Percentiles rank a stretch among this genome's conserved stretches.
phyloP scores from a whole-genome alignment of 2,888 invertebrate genomes.

The Vandiemenella viatica region DNA sequence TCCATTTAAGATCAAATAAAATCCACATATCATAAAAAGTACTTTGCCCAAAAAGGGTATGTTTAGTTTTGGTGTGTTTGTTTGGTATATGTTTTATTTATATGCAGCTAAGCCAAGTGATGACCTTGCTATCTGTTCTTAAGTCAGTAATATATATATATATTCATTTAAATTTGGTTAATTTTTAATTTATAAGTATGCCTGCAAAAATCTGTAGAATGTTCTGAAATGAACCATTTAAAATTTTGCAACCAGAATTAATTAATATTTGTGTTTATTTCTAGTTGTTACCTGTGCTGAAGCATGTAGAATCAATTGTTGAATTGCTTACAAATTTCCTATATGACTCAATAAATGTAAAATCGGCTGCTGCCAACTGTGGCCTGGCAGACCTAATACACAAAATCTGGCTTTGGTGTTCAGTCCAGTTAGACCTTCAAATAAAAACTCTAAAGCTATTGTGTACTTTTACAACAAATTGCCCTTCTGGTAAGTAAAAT shows the following conservation, averaged over 20 bases:
- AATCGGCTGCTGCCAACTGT: constrained; percentile 37
- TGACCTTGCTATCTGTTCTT: no score
- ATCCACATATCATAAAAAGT: no score
- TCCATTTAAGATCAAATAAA: no score
- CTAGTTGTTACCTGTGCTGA: constrained; percentile 35
- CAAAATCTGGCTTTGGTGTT: constrained; percentile 53
- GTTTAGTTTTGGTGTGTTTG: no score
- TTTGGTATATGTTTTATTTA: no score
- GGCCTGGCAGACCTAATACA: constrained; percentile 42
- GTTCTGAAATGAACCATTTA: background rate
- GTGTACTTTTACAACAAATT: constrained; percentile 45
- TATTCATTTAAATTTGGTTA: no score
- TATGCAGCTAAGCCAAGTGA: no score
- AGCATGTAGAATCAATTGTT: constrained; percentile 40
- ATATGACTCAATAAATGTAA: constrained; percentile 36
- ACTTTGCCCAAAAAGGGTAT: no score
- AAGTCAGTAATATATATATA: no score
- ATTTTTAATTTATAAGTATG: constrained; percentile 3
- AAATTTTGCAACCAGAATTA: background rate
- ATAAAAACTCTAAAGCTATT: constrained; percentile 40
- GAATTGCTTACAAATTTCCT: constrained; percentile 43
- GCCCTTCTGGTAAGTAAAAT: constrained; percentile 40
- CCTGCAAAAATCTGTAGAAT: background rate
- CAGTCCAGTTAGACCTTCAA: constrained; percentile 38
- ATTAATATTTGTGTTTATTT: constrained; percentile 8